phyloP scores from a whole-genome alignment of 2,888 invertebrate genomes.

The Margaritifera margaritifera region DNA sequence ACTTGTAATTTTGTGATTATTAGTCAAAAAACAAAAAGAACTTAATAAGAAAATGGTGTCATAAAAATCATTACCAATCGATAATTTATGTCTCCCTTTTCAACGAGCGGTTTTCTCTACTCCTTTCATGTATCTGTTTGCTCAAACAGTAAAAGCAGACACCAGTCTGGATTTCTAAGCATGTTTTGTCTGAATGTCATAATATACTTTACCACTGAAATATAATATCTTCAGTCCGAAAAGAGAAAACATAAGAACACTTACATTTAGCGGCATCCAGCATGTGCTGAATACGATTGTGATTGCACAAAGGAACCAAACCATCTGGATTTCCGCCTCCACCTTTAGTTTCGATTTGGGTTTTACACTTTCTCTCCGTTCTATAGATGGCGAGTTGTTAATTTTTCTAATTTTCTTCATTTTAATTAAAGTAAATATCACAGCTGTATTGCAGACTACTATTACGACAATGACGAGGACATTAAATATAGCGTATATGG shows the following conservation, averaged over 20 bases:
- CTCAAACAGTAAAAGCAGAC: too few relatives aligned
- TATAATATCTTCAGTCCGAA: not conserved
- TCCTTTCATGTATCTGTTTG: too few relatives aligned
- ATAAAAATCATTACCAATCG: too few relatives aligned
- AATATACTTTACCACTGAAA: not conserved
- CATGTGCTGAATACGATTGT: conserved; percentile 68
- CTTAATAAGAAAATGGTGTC: too few relatives aligned
- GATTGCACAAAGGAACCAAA: conserved; percentile 68
- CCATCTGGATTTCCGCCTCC: conserved; percentile 70
- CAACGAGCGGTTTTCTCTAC: too few relatives aligned
- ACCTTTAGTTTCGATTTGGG: conserved; percentile 30
- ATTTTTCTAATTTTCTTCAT: conserved; percentile 50
- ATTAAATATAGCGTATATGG: conserved; percentile 62
- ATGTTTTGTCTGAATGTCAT: not conserved
- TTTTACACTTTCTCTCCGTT: conserved; percentile 28
- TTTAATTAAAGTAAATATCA: conserved; percentile 58
- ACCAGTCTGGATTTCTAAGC: too few relatives aligned
- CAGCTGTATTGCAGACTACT: conserved; percentile 50
- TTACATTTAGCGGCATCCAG: conserved; percentile 71
- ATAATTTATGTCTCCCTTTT: too few relatives aligned
- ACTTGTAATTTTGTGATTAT: too few relatives aligned
- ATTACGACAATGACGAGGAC: conserved; percentile 54
- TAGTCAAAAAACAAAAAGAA: too few relatives aligned
- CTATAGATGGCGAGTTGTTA: conserved; percentile 48
- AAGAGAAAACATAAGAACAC: conserved; percentile 17